A percentile compares a stretch with the other conserved stretches of the same genome.
Conservation (phyloP, 2,113 vertebrate species). For the Melozone crissalis region DNA sequence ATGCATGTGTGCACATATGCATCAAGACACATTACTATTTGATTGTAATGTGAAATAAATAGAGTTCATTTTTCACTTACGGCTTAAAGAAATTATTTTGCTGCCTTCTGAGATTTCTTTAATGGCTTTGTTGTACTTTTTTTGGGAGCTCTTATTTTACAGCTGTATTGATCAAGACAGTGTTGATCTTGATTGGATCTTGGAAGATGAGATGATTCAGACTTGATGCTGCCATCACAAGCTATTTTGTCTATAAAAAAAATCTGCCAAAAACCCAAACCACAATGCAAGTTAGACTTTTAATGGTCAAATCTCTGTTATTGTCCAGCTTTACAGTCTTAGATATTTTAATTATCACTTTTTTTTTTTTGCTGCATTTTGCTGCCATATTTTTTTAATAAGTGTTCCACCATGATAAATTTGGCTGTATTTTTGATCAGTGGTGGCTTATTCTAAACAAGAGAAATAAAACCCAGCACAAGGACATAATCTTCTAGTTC, state of each 20-base stretch:
- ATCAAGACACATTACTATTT: conserved; percentile 27
- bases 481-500: background rate
- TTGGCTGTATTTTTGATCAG: background rate
- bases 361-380: background rate
- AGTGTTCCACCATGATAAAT: background rate
- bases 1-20: background rate
- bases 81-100: conserved; percentile 42
- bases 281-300: background rate
- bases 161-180: conserved; percentile 9
- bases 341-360: background rate
- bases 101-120: conserved; percentile 1
- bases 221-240: background rate
- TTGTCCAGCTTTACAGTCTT: background rate
- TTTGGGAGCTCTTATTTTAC: conserved; percentile 19
- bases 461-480: background rate
- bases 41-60: conserved; percentile 53
- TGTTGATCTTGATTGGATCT: conserved; percentile 14
- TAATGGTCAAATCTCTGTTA: background rate
- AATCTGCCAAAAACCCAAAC: background rate
- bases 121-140: conserved; percentile 1
- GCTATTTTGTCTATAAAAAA: background rate
- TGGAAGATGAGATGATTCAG: background rate
- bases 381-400: background rate
- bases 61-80: conserved; percentile 48
- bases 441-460: background rate